Percentiles rank a stretch among this genome's conserved stretches.
phyloP scores from a whole-genome alignment of 2,113 vertebrate species.

The Archocentrus centrarchus region DNA sequence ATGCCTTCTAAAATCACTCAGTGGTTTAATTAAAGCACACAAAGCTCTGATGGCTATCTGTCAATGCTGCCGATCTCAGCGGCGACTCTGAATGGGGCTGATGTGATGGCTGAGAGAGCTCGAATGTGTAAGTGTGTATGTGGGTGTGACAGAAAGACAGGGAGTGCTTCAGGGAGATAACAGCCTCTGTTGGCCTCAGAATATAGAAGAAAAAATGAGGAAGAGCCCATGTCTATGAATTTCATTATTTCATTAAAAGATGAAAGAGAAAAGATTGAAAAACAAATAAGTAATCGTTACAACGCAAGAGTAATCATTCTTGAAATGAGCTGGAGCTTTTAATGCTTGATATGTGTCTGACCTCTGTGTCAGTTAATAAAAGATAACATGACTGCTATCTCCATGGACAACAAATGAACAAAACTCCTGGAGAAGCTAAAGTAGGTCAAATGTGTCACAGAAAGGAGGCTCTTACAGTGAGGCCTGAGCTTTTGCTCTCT shows the following conservation, averaged over 20 bases:
- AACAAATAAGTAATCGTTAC: not conserved
- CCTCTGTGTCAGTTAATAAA: not conserved
- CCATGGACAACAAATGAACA: not conserved
- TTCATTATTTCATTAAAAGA: slow-evolving; percentile 22
- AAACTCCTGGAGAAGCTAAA: slow-evolving; percentile 28
- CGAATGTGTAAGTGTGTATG: slow-evolving; percentile 11
- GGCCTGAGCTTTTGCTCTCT: slow-evolving; percentile 24
- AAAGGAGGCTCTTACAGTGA: not conserved
- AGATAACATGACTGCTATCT: not conserved
- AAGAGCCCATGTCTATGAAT: slow-evolving; percentile 11
- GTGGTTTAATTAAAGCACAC: slow-evolving; percentile 81
- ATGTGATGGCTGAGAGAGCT: slow-evolving; percentile 48
- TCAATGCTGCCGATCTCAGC: slow-evolving; percentile 64
- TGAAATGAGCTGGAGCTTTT: not conserved
- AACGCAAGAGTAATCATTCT: not conserved
- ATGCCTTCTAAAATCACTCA: slow-evolving; percentile 62
- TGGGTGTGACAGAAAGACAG: not conserved
- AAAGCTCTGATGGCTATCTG: slow-evolving; percentile 82
- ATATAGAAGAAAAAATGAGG: slow-evolving; percentile 5
- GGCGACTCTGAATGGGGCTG: slow-evolving; percentile 59
- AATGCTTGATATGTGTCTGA: not conserved
- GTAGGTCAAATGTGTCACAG: slow-evolving; percentile 48
- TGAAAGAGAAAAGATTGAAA: not conserved
- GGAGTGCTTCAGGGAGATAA: slow-evolving; percentile 77
- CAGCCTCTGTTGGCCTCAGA: slow-evolving; percentile 13